Conservation (phyloP, 2,888 invertebrate species). For the Amorpha juglandis region DNA sequence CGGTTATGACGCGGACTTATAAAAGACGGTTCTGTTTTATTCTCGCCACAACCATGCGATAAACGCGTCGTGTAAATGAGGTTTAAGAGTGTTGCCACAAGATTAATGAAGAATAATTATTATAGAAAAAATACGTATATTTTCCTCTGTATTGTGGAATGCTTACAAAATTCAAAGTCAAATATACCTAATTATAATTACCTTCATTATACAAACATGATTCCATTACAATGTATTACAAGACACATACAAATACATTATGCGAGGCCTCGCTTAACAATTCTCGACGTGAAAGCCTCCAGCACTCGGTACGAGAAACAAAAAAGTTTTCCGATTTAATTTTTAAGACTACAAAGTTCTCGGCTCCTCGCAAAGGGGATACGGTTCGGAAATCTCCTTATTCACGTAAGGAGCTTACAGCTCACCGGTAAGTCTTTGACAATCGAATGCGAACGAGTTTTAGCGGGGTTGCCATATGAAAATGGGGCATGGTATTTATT, state of each 20-base stretch:
- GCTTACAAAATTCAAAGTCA: too few relatives aligned
- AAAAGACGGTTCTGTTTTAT: too few relatives aligned
- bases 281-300: slow-evolving; percentile 5
- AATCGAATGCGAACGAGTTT: slow-evolving; percentile 72
- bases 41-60: too few relatives aligned
- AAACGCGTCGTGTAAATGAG: too few relatives aligned
- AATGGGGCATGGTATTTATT: not conserved
- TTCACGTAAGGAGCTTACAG: slow-evolving; percentile 74
- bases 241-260: not conserved
- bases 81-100: too few relatives aligned
- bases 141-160: too few relatives aligned
- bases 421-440: slow-evolving; percentile 73
- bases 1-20: too few relatives aligned
- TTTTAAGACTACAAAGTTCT: slow-evolving; percentile 71
- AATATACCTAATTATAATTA: too few relatives aligned
- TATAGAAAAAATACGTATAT: too few relatives aligned
- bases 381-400: slow-evolving; percentile 72
- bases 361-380: slow-evolving; percentile 53
- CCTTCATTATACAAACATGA: not conserved
- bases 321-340: slow-evolving; percentile 26
- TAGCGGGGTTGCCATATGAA: slow-evolving; percentile 35
- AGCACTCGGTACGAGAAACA: slow-evolving; percentile 17
- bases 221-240: not conserved
- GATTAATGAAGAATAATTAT: too few relatives aligned
- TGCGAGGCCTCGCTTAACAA: not conserved